Percentiles rank a stretch among this genome's conserved stretches.
phyloP scores from a whole-genome alignment of 2,113 vertebrate species.

The Candoia aspera region DNA sequence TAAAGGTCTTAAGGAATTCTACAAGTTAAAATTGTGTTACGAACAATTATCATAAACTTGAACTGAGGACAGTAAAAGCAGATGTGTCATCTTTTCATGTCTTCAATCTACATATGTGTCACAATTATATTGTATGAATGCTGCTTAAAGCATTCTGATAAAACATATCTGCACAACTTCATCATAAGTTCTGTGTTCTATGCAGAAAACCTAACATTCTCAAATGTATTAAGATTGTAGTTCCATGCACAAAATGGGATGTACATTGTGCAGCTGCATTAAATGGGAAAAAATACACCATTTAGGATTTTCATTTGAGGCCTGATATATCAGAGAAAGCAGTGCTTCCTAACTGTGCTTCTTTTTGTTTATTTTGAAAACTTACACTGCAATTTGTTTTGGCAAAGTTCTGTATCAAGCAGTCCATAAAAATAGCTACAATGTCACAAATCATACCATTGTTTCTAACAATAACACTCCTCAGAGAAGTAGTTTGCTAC shows the following conservation, averaged over 20 bases:
- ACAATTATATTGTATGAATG: not conserved
- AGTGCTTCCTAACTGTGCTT: not conserved
- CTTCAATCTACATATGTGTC: not conserved
- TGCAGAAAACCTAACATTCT: not conserved
- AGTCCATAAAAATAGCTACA: not conserved
- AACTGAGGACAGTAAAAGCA: not conserved
- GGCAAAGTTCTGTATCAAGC: not conserved
- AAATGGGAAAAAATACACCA: not conserved
- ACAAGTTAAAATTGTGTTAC: not conserved
- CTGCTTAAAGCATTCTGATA: not conserved
- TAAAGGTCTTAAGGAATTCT: not conserved
- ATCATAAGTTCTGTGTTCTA: not conserved
- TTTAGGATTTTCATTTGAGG: not conserved
- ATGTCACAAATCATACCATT: not conserved
- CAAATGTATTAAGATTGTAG: not conserved
- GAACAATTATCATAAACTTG: not conserved
- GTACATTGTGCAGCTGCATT: not conserved
- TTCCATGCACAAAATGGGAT: not conserved
- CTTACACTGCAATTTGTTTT: not conserved
- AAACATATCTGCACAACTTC: not conserved
- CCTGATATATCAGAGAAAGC: not conserved
- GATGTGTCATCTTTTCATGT: not conserved
- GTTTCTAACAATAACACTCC: not conserved
- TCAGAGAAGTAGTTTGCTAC: not conserved
- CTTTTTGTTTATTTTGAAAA: not conserved